Evolutionary conservation across 2,888 invertebrate genomes (phyloP).

Genomic region (Zygaena filipendulae): DNA sequence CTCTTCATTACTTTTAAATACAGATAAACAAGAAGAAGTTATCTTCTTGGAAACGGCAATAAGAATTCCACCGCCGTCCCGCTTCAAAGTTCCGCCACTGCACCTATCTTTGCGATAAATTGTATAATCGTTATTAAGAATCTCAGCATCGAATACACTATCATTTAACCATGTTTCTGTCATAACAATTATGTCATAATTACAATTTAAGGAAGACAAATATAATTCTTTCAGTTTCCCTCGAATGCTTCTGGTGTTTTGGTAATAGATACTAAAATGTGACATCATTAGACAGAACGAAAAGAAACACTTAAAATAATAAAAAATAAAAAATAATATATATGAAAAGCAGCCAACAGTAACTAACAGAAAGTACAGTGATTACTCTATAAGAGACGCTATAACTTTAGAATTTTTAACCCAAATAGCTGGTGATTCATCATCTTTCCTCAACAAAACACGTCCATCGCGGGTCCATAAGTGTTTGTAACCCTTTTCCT

Average conservation of each 20-base stretch:
- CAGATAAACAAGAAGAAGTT: not conserved
- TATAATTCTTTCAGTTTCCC: conserved; percentile 15
- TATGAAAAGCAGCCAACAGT: no score
- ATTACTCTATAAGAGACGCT: conserved; percentile 2
- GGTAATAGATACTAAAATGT: conserved; percentile 16
- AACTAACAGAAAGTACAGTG: conserved; percentile 1
- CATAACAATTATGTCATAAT: conserved; percentile 15
- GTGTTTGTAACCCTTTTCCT: conserved; percentile 17
- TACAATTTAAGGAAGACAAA: conserved; percentile 8
- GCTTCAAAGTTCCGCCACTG: conserved; percentile 6
- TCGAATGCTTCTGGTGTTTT: conserved; percentile 15
- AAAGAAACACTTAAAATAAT: no score
- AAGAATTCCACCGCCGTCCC: conserved; percentile 16
- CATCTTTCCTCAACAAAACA: conserved; percentile 13
- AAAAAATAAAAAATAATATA: no score
- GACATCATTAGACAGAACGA: no score
- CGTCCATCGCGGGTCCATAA: conserved; percentile 20
- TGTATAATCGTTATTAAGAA: conserved; percentile 15
- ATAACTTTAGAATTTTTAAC: conserved; percentile 10
- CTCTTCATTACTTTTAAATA: conserved; percentile 3
- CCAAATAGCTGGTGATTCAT: conserved; percentile 6
- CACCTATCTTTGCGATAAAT: conserved; percentile 16
- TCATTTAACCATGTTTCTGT: no score
- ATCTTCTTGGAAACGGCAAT: conserved; percentile 11
- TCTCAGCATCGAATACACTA: conserved; percentile 12